Conservation (phyloP, 2,888 invertebrate species). For the Dioctria rufipes region DNA sequence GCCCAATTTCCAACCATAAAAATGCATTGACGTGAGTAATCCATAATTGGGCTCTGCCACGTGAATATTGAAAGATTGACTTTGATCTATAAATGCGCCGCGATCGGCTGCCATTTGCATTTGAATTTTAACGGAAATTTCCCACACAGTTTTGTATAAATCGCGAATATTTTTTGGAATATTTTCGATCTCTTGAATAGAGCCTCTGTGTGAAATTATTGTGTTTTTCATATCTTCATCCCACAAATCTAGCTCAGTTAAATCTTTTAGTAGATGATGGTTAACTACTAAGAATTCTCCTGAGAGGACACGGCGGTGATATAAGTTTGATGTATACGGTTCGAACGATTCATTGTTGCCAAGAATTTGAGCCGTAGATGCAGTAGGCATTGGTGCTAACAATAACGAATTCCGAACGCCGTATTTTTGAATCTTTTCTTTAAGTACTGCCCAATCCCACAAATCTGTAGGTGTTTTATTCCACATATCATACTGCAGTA, state of each 20-base stretch:
- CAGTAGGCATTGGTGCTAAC: slow-evolving; percentile 98
- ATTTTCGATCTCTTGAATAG: slow-evolving; percentile 88
- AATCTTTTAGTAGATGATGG: slow-evolving; percentile 93
- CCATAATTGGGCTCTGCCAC: slow-evolving; percentile 95
- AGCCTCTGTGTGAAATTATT: slow-evolving; percentile 92
- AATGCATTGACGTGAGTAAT: slow-evolving; percentile 97
- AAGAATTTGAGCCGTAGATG: slow-evolving; percentile 98
- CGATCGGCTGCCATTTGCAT: slow-evolving; percentile 98
- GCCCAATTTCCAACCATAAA: slow-evolving; percentile 97
- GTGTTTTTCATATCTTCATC: slow-evolving; percentile 95
- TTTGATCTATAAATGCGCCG: slow-evolving; percentile 98
- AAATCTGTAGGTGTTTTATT: slow-evolving; percentile 86
- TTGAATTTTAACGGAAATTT: slow-evolving; percentile 92
- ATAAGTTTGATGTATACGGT: slow-evolving; percentile 98
- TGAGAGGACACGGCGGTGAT: slow-evolving; percentile 92
- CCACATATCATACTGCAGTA: slow-evolving; percentile 99
- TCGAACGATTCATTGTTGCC: slow-evolving; percentile 99
- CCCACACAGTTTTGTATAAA: slow-evolving; percentile 98
- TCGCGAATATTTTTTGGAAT: slow-evolving; percentile 90
- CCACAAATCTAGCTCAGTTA: slow-evolving; percentile 94
- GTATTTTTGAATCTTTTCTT: slow-evolving; percentile 86
- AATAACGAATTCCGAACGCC: slow-evolving; percentile 95
- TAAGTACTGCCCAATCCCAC: slow-evolving; percentile 91
- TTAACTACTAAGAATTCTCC: slow-evolving; percentile 98
- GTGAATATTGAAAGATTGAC: slow-evolving; percentile 97